Evolutionary conservation across 2,888 invertebrate species (phyloP).

Genomic region (Microplitis deprimator): DNA sequence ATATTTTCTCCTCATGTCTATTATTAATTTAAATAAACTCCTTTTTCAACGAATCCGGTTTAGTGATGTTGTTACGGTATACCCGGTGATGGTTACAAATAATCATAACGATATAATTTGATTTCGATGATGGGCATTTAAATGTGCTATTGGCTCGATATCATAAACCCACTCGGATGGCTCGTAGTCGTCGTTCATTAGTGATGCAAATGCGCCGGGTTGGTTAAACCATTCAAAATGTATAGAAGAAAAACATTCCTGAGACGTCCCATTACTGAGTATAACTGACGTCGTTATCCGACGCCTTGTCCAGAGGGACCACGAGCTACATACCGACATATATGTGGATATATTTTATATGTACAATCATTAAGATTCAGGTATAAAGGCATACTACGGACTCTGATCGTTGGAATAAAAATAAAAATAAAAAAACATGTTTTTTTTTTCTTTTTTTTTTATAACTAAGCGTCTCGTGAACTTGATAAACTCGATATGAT

Average conservation of each 20-base stretch:
- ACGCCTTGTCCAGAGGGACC: conserved; percentile 43
- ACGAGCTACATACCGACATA: conserved; percentile 10
- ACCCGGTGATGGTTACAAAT: conserved; percentile 10
- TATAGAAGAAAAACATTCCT: conserved; percentile 50
- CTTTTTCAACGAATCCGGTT: background rate
- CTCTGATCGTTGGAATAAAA: background rate
- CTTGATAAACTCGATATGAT: background rate
- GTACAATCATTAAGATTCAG: background rate
- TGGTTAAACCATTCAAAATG: conserved; percentile 52
- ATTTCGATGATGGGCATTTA: conserved; percentile 48
- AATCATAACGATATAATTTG: conserved; percentile 48
- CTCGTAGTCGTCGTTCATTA: conserved; percentile 50
- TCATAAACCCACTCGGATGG: conserved; percentile 28
- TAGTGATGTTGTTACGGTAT: background rate
- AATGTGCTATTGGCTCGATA: conserved; percentile 42
- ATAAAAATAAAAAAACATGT: background rate
- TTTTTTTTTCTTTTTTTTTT: too few species aligned
- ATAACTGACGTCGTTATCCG: conserved; percentile 54
- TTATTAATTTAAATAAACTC: background rate
- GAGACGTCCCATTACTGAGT: conserved; percentile 52
- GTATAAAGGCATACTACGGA: background rate
- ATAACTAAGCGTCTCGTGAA: too few species aligned
- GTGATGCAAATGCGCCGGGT: conserved; percentile 54
- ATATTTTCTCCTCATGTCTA: too few species aligned
- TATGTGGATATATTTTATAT: background rate